Conservation (phyloP, 2,113 vertebrate species). For the Eleginops maclovinus region DNA sequence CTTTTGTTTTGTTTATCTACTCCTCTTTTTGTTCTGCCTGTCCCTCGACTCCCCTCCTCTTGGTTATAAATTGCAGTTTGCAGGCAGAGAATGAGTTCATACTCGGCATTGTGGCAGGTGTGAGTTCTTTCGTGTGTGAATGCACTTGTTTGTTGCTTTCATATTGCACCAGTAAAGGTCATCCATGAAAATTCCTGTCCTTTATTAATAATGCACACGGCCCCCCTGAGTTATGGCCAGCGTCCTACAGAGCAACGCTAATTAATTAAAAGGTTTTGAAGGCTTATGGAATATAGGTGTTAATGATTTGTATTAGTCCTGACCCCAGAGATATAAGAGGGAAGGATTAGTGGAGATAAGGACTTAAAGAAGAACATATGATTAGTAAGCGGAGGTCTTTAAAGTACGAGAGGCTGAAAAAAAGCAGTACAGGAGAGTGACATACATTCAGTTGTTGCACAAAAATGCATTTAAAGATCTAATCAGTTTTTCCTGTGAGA, state of each 20-base stretch:
- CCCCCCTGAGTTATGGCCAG: slow-evolving; percentile 22
- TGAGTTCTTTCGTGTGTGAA: neutral
- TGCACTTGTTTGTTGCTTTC: slow-evolving; percentile 10
- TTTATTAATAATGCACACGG: slow-evolving; percentile 4
- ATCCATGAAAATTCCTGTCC: slow-evolving; percentile 5
- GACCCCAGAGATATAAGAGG: slow-evolving; percentile 18
- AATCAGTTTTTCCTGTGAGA: neutral
- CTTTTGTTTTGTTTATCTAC: slow-evolving; percentile 31
- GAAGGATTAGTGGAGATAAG: neutral
- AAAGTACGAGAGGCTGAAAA: neutral
- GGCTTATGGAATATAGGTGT: slow-evolving; percentile 34
- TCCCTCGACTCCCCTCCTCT: slow-evolving; percentile 15
- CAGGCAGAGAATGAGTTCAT: slow-evolving; percentile 16
- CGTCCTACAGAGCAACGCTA: slow-evolving; percentile 26
- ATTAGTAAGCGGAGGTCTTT: neutral
- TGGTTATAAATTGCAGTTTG: slow-evolving; percentile 47
- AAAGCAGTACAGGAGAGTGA: neutral
- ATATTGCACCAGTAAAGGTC: slow-evolving; percentile 2
- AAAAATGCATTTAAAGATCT: neutral
- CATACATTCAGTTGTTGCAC: neutral
- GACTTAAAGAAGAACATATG: neutral
- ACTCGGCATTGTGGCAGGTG: neutral
- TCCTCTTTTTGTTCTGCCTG: slow-evolving; percentile 24
- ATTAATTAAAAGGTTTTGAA: slow-evolving; percentile 51
- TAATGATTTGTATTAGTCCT: slow-evolving; percentile 50